Percentiles rank a stretch among this genome's conserved stretches.
Evolutionary conservation across 37 sponge, comb jelly and placozoan genomes (phyloP).

Genomic region (Aplysina aerophoba): DNA sequence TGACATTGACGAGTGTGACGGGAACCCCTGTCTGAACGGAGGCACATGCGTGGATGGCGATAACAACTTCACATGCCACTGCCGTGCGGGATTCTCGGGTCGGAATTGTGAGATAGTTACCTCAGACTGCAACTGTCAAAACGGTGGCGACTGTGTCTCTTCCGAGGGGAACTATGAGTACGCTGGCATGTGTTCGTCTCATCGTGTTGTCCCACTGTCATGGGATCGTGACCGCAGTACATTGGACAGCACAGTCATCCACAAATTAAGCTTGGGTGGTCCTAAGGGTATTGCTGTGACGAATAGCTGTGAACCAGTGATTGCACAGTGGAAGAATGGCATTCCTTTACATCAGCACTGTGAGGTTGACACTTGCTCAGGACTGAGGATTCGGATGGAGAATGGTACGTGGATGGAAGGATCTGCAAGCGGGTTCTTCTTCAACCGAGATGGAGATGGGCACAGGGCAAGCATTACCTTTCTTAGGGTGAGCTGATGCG

Average conservation of each 20-base stretch:
- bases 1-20: conserved; percentile 19
- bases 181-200: neutral
- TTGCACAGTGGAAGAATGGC: conserved; percentile 38
- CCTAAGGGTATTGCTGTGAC: conserved; percentile 10
- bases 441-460: conserved; percentile 27
- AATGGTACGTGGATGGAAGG: conserved; percentile 11
- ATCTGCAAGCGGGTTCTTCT: neutral
- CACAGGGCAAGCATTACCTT: conserved; percentile 19
- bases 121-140: conserved; percentile 38
- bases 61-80: neutral
- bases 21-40: conserved; percentile 25
- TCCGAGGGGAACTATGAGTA: conserved; percentile 1
- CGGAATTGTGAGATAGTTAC: conserved; percentile 13
- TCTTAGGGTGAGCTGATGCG: neutral
- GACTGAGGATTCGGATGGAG: neutral
- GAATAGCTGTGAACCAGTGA: conserved; percentile 27
- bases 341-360: conserved; percentile 29
- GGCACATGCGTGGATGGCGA: conserved; percentile 14
- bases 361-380: neutral
- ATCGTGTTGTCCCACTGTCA: conserved; percentile 33
- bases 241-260: neutral
- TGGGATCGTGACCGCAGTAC: conserved; percentile 22
- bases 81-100: conserved; percentile 15
- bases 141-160: conserved; percentile 36
- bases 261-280: conserved; percentile 16